Evolutionary conservation across 2,113 vertebrate genomes (phyloP).

Genomic region (Bombycilla garrulus): DNA sequence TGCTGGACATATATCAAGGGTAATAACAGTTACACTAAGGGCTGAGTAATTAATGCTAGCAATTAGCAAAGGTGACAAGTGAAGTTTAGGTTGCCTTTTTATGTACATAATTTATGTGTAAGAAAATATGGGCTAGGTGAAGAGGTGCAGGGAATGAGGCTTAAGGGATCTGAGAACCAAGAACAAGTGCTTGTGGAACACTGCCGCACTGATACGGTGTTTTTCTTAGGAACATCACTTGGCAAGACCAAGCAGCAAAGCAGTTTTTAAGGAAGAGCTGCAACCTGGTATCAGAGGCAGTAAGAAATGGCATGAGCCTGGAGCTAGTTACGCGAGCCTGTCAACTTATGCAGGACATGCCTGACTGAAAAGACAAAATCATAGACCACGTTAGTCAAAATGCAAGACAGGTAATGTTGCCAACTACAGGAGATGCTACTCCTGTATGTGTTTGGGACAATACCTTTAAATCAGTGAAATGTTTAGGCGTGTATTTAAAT

Average conservation of each 20-base stretch:
- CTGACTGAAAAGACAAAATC: background rate
- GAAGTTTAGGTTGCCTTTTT: background rate
- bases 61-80: background rate
- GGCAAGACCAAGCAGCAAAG: background rate
- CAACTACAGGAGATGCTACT: background rate
- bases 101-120: background rate
- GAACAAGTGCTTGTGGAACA: accelerated
- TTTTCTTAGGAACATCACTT: background rate
- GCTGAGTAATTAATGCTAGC: background rate
- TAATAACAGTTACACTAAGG: background rate
- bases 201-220: background rate
- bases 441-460: background rate
- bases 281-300: background rate
- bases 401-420: background rate
- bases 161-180: background rate
- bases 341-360: background rate
- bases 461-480: background rate
- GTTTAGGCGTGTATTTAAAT: background rate
- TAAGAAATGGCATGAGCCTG: background rate
- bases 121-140: background rate
- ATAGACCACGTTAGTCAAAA: background rate
- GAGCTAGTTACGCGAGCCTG: background rate
- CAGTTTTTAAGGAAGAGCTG: background rate
- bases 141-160: background rate
- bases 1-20: background rate